phyloP scores from a whole-genome alignment of 2,888 invertebrate genomes.

The Lordiphosa fenestrarum region DNA sequence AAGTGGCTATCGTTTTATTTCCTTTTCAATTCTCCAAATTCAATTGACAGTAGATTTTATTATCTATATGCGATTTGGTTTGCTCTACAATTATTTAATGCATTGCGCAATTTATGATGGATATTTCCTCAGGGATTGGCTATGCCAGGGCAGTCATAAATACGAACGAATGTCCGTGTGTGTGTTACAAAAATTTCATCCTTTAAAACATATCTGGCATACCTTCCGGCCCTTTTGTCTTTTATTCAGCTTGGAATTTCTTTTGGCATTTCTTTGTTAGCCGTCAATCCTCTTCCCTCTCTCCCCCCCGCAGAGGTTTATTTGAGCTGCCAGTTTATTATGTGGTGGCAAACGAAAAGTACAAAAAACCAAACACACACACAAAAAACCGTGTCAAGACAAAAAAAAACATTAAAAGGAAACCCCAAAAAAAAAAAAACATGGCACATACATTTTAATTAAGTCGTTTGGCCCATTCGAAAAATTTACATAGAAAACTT shows the following conservation, averaged over 20 bases:
- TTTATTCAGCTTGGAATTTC: constrained; percentile 49
- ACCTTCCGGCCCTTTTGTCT: constrained; percentile 46
- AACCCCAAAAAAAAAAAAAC: constrained; percentile 19
- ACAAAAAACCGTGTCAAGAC: constrained; percentile 15
- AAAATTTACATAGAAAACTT: constrained; percentile 55
- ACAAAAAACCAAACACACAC: constrained; percentile 10
- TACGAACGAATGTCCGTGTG: constrained; percentile 19
- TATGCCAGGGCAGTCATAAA: constrained; percentile 51
- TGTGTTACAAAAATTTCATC: constrained; percentile 49
- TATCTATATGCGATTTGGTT: constrained; percentile 24
- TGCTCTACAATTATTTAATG: constrained; percentile 52
- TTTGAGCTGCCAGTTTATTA: constrained; percentile 60
- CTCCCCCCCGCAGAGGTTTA: constrained; percentile 37
- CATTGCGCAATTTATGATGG: constrained; percentile 55
- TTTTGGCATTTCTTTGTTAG: constrained; percentile 54
- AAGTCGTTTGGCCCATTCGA: constrained; percentile 59
- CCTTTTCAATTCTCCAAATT: constrained; percentile 53
- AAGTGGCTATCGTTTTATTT: constrained; percentile 60
- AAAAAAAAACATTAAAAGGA: constrained; percentile 11
- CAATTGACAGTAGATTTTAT: constrained; percentile 58
- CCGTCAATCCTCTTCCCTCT: constrained; percentile 1
- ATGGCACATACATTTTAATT: constrained; percentile 67
- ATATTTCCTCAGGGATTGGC: constrained; percentile 44
- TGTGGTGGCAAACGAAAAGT: constrained; percentile 14
- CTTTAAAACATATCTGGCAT: constrained; percentile 50